A percentile compares a stretch with the other conserved stretches of the same genome.
phyloP scores from a whole-genome alignment of 2,797 vertebrate species.

The Myiotriccus ornatus region DNA sequence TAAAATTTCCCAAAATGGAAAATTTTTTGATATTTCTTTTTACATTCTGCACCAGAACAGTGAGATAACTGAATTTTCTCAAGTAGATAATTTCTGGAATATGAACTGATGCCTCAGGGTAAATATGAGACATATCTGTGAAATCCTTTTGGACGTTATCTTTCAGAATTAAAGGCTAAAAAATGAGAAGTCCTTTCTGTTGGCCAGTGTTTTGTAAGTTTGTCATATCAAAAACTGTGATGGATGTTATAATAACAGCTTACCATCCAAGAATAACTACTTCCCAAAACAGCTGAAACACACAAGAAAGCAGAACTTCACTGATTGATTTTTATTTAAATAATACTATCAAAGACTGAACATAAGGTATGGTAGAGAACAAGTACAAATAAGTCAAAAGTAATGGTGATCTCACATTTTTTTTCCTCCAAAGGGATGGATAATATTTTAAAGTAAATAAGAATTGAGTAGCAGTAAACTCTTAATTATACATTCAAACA shows the following conservation, averaged over 20 bases:
- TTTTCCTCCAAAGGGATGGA: neutral
- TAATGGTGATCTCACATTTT: neutral
- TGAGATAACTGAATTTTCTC: neutral
- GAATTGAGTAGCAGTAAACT: neutral
- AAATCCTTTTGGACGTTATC: constrained; percentile 13
- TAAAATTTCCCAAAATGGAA: neutral
- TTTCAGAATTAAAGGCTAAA: constrained; percentile 10
- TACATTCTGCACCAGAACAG: neutral
- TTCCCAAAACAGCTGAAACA: neutral
- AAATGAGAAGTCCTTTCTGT: neutral
- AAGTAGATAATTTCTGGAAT: constrained; percentile 26
- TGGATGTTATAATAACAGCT: neutral
- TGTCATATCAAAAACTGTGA: neutral
- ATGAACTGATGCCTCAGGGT: neutral
- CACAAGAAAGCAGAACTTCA: neutral
- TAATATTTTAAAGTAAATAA: neutral
- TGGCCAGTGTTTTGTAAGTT: constrained; percentile 15
- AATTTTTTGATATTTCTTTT: neutral
- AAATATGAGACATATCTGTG: constrained; percentile 10
- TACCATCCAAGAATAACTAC: neutral
- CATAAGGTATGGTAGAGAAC: neutral
- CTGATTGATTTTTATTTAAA: neutral
- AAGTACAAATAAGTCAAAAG: neutral
- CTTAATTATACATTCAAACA: neutral
- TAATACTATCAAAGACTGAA: neutral